A percentile compares a stretch with the other conserved stretches of the same genome.
phyloP scores from a whole-genome alignment of 2,888 invertebrate genomes.

The Leptopterna dolabrata region DNA sequence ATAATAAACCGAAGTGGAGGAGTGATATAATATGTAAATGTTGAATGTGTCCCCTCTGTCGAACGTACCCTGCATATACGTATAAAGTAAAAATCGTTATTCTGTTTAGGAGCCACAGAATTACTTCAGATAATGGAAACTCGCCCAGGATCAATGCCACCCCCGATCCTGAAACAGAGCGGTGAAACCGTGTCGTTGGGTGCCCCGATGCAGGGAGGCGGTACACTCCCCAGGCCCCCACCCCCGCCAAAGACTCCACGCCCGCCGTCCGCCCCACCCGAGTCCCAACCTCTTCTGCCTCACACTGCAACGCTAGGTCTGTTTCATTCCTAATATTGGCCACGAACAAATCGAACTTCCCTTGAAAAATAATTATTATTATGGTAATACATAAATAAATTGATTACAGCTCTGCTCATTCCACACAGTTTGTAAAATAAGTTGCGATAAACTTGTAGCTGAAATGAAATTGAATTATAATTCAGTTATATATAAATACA shows the following conservation, averaged over 20 bases:
- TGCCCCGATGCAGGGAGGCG: constrained; percentile 47
- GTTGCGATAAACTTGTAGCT: too few relatives aligned
- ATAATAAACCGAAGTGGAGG: too few relatives aligned
- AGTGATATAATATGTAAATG: too few relatives aligned
- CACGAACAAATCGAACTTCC: neutral
- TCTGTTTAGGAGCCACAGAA: constrained; percentile 62
- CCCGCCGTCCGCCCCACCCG: constrained; percentile 71
- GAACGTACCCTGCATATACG: too few relatives aligned
- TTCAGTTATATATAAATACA: too few relatives aligned
- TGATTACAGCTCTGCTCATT: too few relatives aligned
- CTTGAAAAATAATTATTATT: too few relatives aligned
- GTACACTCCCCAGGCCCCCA: constrained; percentile 62
- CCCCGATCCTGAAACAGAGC: constrained; percentile 57
- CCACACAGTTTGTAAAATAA: too few relatives aligned
- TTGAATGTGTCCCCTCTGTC: too few relatives aligned
- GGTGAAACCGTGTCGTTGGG: constrained; percentile 17
- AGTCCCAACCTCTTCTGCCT: constrained; percentile 71
- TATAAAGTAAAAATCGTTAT: too few relatives aligned
- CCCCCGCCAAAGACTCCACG: constrained; percentile 67
- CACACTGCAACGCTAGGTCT: constrained; percentile 65
- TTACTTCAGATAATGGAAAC: constrained; percentile 63
- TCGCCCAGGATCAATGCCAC: constrained; percentile 56
- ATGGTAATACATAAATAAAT: too few relatives aligned
- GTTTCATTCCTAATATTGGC: neutral
- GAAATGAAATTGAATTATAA: too few relatives aligned